Conservation (phyloP, 2,113 vertebrate genomes). For the Melospiza georgiana region DNA sequence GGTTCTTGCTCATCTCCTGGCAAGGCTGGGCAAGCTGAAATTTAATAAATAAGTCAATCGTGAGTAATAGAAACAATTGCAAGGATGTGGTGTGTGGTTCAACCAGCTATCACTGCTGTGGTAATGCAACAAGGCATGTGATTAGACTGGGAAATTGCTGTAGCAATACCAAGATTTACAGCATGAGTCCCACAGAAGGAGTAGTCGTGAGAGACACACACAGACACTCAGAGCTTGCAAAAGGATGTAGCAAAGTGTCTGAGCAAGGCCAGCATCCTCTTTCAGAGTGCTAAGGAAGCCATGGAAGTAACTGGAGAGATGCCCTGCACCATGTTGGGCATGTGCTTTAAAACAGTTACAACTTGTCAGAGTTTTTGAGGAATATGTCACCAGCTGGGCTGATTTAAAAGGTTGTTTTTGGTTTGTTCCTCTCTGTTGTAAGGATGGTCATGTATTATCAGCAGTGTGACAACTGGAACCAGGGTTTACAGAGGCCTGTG, state of each 20-base stretch:
- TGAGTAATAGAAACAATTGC: constrained; percentile 65
- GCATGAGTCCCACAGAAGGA: background rate
- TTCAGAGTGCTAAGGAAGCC: background rate
- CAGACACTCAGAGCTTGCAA: background rate
- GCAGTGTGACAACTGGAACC: background rate
- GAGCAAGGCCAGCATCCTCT: background rate
- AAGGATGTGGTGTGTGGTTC: constrained; percentile 70
- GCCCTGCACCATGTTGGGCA: background rate
- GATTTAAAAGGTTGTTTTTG: background rate
- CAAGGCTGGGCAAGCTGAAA: constrained; percentile 33
- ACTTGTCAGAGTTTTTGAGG: background rate
- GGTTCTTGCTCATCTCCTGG: constrained; percentile 50
- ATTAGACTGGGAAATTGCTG: constrained; percentile 59
- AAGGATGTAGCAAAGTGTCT: background rate
- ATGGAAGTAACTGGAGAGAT: background rate
- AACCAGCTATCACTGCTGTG: constrained; percentile 62
- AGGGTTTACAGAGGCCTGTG: background rate
- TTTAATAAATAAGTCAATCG: constrained; percentile 59
- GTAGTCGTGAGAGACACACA: rapidly evolving
- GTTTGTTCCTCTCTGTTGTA: background rate
- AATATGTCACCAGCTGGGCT: background rate
- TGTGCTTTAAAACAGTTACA: background rate
- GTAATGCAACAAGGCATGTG: constrained; percentile 58
- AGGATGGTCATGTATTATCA: background rate
- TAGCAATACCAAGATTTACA: constrained; percentile 48